Conservation (phyloP, 1,140 invertebrate genomes). For the Penaeus japonicus region DNA sequence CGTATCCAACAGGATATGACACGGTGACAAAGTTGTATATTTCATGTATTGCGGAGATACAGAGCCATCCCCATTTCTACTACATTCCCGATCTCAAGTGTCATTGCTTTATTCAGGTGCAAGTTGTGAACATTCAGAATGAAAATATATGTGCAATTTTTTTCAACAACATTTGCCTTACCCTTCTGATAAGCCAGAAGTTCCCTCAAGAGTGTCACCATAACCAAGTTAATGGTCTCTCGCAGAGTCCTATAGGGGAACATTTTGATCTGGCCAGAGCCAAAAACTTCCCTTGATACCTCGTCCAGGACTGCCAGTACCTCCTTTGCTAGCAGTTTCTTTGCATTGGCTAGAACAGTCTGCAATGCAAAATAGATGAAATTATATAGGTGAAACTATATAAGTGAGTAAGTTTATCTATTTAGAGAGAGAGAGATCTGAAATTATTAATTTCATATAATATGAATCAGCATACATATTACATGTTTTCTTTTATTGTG, state of each 20-base stretch:
- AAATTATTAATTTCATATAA: too few species aligned
- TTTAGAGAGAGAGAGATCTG: too few species aligned
- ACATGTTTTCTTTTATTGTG: too few species aligned
- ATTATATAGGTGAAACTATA: too few species aligned
- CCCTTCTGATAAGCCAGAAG: slow-evolving; percentile 86
- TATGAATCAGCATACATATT: too few species aligned
- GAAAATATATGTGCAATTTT: not conserved
- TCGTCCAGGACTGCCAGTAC: slow-evolving; percentile 79
- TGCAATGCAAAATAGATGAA: slow-evolving; percentile 63
- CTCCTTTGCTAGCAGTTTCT: slow-evolving; percentile 89
- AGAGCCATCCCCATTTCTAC: not conserved
- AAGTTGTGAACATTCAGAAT: not conserved
- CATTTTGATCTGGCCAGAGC: slow-evolving; percentile 71
- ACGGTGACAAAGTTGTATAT: not conserved
- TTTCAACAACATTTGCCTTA: slow-evolving; percentile 60
- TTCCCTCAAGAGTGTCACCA: slow-evolving; percentile 91
- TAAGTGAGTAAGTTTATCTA: too few species aligned
- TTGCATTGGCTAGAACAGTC: slow-evolving; percentile 80
- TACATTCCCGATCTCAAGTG: too few species aligned
- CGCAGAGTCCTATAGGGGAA: slow-evolving; percentile 92
- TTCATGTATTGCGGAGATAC: not conserved
- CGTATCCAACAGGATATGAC: not conserved
- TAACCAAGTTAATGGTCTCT: slow-evolving; percentile 91
- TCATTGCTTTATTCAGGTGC: not conserved
- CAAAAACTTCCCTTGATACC: slow-evolving; percentile 78